A percentile compares a stretch with the other conserved stretches of the same genome.
Evolutionary conservation across 2,888 invertebrate species (phyloP).

Genomic region (Exephanes ischioxanthus): DNA sequence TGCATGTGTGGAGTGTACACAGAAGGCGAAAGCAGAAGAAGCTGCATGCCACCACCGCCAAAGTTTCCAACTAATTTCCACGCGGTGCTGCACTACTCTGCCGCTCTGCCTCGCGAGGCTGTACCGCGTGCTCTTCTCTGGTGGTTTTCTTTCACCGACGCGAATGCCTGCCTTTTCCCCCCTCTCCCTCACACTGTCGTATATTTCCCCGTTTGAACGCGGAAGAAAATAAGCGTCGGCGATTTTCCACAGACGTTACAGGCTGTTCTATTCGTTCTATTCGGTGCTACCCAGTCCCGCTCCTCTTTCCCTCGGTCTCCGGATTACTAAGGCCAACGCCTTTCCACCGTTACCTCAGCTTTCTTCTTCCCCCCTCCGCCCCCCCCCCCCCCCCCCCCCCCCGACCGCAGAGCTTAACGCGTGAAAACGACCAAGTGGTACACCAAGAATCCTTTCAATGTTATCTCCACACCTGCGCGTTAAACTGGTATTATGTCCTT

Average conservation of each 20-base stretch:
- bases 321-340: conserved; percentile 1
- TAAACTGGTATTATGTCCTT: conserved; percentile 35
- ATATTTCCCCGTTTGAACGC: conserved; percentile 59
- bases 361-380: conserved; percentile 6
- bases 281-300: background rate
- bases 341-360: conserved; percentile 2
- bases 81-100: conserved; percentile 52
- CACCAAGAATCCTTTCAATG: background rate
- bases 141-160: conserved; percentile 52
- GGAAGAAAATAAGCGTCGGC: conserved; percentile 57
- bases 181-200: conserved; percentile 19
- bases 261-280: conserved; percentile 3
- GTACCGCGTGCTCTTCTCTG: conserved; percentile 22
- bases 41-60: conserved; percentile 48
- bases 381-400: no score
- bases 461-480: conserved; percentile 14
- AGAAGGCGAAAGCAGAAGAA: conserved; percentile 54
- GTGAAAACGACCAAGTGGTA: conserved; percentile 39
- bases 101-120: conserved; percentile 36
- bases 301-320: conserved; percentile 17
- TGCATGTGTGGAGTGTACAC: conserved; percentile 44
- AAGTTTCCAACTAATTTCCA: conserved; percentile 72
- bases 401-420: conserved; percentile 39
- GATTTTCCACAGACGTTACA: conserved; percentile 67
- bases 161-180: conserved; percentile 6